Conservation (phyloP, 2,113 vertebrate genomes). For the Nothoprocta perdicaria region DNA sequence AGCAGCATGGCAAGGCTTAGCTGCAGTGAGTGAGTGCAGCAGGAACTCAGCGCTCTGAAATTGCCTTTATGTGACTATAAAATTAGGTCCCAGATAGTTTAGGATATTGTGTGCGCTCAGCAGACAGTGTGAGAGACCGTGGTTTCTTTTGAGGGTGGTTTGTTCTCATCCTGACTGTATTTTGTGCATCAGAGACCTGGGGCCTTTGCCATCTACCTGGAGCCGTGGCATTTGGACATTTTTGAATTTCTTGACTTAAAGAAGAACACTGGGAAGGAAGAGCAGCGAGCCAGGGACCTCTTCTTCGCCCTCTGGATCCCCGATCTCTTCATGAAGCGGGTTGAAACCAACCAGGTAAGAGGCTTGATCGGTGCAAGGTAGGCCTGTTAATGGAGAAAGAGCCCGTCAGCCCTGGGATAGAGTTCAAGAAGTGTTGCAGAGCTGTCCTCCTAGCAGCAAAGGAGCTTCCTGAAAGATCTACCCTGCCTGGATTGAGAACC, state of each 20-base stretch:
- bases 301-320: constrained; percentile 98
- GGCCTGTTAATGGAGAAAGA: not conserved
- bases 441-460: not conserved
- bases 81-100: no score
- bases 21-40: not conserved
- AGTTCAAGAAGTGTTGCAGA: not conserved
- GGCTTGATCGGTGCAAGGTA: not conserved
- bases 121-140: not conserved
- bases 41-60: fast-evolving
- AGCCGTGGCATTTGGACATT: constrained; percentile 95
- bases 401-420: not conserved
- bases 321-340: constrained; percentile 97
- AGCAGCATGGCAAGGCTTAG: not conserved
- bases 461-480: not conserved
- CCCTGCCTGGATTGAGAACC: not conserved
- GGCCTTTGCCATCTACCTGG: constrained; percentile 96
- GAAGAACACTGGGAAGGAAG: constrained; percentile 97
- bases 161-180: not conserved
- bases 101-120: not conserved
- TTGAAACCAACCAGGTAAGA: constrained; percentile 92
- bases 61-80: not conserved
- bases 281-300: constrained; percentile 94
- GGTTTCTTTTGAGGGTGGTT: fast-evolving
- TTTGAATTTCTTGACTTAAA: constrained; percentile 97
- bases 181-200: constrained; percentile 87